These are phyloP conservation scores for Andrena bicolor DNA, from an alignment of 2,888 invertebrate genomes.

Conservation along the genomic window DNA sequence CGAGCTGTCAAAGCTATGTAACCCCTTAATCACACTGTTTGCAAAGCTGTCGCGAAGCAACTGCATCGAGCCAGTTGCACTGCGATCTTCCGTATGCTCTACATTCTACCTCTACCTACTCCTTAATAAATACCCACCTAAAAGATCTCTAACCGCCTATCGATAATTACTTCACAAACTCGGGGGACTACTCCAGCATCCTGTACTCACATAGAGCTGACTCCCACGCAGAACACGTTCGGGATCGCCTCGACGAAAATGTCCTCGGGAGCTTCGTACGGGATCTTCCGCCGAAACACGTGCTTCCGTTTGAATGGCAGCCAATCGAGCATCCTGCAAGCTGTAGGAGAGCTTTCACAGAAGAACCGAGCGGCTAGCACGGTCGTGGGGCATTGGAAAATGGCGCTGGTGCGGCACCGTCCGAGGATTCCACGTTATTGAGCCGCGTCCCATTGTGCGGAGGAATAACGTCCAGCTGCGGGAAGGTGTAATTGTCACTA, in stretches of 20 bases:
- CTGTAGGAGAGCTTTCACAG: background rate
- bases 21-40: too few species aligned
- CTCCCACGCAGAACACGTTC: background rate
- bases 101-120: too few species aligned
- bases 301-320: constrained; percentile 26
- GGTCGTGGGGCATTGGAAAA: background rate
- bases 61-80: too few species aligned
- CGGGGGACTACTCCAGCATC: too few species aligned
- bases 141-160: too few species aligned
- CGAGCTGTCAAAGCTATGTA: too few species aligned
- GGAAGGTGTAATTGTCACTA: constrained; percentile 41
- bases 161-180: too few species aligned
- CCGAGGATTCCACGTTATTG: constrained; percentile 17
- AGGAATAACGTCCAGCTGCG: constrained; percentile 53
- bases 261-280: background rate
- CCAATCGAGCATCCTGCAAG: constrained; percentile 31
- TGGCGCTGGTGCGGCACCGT: constrained; percentile 6
- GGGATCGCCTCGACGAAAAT: constrained; percentile 4
- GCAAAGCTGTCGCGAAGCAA: too few species aligned
- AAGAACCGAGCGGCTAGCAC: background rate
- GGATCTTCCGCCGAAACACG: background rate
- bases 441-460: constrained; percentile 15
- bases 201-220: constrained; percentile 31
- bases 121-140: too few species aligned
- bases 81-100: too few species aligned